Percentiles rank a stretch among this genome's conserved stretches.
These are phyloP conservation scores for Amblyjoppa proteus DNA, from an alignment of 2,888 invertebrate genomes.

Conservation along the genomic window DNA sequence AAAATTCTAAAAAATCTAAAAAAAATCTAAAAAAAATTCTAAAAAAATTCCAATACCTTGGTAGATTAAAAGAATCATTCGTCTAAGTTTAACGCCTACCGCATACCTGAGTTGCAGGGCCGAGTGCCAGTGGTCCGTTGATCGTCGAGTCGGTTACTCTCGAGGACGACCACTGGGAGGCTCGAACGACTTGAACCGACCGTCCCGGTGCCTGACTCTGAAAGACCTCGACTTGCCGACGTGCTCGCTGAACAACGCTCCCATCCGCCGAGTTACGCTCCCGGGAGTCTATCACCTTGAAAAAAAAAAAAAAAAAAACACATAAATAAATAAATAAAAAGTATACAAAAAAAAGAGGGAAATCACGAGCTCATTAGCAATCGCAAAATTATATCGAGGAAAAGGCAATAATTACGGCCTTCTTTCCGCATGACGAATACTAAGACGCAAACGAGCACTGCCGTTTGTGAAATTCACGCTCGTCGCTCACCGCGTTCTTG, in stretches of 20 bases:
- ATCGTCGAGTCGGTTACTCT: slow-evolving; percentile 74
- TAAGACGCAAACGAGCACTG: background rate
- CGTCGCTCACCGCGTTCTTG: background rate
- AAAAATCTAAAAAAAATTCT: background rate
- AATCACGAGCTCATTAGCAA: background rate
- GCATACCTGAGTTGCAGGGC: slow-evolving; percentile 25
- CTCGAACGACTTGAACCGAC: slow-evolving; percentile 76
- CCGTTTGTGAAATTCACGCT: background rate
- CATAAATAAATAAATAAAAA: too few relatives aligned
- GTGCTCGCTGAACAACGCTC: slow-evolving; percentile 84
- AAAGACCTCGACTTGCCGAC: slow-evolving; percentile 78
- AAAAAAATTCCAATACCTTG: too few relatives aligned
- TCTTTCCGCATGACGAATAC: slow-evolving; percentile 2
- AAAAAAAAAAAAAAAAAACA: slow-evolving; percentile 61
- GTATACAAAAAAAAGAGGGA: background rate
- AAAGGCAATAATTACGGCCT: slow-evolving; percentile 4
- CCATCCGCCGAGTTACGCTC: slow-evolving; percentile 86
- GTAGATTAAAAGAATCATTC: too few relatives aligned
- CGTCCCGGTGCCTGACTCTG: slow-evolving; percentile 77
- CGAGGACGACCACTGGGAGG: slow-evolving; percentile 79
- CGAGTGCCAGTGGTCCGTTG: slow-evolving; percentile 44
- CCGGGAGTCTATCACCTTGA: slow-evolving; percentile 86
- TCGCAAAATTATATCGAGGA: slow-evolving; percentile 2
- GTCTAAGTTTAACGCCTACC: too few relatives aligned
- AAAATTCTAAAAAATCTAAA: background rate